Evolutionary conservation across 1,140 invertebrate genomes (phyloP).

Genomic region (Psilanteris sp.): DNA sequence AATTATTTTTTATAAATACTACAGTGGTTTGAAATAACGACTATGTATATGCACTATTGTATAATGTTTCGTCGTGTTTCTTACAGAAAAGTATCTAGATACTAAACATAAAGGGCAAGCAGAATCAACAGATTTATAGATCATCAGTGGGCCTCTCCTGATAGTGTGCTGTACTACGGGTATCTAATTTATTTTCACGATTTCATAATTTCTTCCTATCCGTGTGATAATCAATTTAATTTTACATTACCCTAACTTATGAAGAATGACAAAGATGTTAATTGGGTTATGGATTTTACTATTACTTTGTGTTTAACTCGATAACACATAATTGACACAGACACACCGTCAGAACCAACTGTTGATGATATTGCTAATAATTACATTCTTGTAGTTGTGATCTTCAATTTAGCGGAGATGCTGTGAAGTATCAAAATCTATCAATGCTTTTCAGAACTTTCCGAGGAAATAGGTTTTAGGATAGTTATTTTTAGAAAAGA

Average conservation of each 20-base stretch:
- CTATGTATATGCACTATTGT: constrained; percentile 27
- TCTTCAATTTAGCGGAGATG: constrained; percentile 10
- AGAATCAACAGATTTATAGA: constrained; percentile 80
- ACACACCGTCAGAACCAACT: constrained; percentile 33
- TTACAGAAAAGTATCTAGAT: constrained; percentile 79
- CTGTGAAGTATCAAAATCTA: constrained; percentile 11
- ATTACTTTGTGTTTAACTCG: too few relatives aligned
- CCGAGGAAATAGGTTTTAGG: neutral
- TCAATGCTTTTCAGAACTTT: neutral
- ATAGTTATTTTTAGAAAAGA: neutral
- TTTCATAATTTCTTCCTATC: constrained; percentile 68
- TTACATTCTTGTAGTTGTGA: constrained; percentile 7
- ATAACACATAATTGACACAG: constrained; percentile 14
- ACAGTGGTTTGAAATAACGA: too few relatives aligned
- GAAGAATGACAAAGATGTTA: neutral
- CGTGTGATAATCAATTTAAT: constrained; percentile 63
- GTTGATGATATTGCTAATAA: constrained; percentile 34
- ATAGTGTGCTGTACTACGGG: constrained; percentile 76
- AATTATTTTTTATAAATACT: too few relatives aligned
- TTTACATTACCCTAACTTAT: constrained; percentile 15
- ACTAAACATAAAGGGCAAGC: constrained; percentile 79
- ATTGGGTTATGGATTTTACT: neutral
- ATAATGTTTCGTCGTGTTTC: constrained; percentile 74
- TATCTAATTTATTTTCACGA: constrained; percentile 77
- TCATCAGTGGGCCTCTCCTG: constrained; percentile 73